Base-by-base conservation (phyloP, 2,113 vertebrate species). In the Heterocephalus glaber region DNA sequence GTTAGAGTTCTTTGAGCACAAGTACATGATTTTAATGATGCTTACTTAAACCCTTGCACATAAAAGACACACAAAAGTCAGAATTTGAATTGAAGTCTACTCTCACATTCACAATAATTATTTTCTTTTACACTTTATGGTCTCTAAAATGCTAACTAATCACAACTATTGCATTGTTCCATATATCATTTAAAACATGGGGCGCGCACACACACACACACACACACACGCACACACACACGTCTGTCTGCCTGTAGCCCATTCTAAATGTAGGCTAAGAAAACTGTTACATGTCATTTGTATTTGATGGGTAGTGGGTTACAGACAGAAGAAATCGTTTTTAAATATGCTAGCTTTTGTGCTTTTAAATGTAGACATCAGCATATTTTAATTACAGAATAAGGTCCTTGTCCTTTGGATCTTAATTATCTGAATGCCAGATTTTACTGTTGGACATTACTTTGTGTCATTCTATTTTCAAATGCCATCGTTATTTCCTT, bases 391-490 rank as follows among this genome's bases (percentile, higher is more conserved):
- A 72, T 94, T 68, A 87, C 80, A 33, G 16, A 90, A 92, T 38
- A 44, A n/a, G 30, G 11, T 89, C 65, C 17, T 52, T 41, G 66
- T 16, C 7, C 12, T 77, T 95, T 90, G 68, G 54, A 86, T 68
- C 22, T 91, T 90, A 89, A 92, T 94, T 86, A 84, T 79, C 26
- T 56, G 54, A 92, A 92, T 83, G 30, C 54, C 16, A 74, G 63
- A 41, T 89, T 85, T 83, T 91, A 90, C 28, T 92, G 12, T 70
- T 5, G 70, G 60, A 24, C 7, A 54, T 86, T 92, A 58, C 76
- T 92, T 86, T 11, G 72, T 91, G 28, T 82, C 30, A 89, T 16
- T 14, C 35, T 89, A 93, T 96, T 97, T 96, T 90, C 85, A 93
- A 85, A 83, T 13, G 41, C 60, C 3, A 0, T 83, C 83, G 52